phyloP scores from a whole-genome alignment of 2,888 invertebrate species.

The Netelia inedita region DNA sequence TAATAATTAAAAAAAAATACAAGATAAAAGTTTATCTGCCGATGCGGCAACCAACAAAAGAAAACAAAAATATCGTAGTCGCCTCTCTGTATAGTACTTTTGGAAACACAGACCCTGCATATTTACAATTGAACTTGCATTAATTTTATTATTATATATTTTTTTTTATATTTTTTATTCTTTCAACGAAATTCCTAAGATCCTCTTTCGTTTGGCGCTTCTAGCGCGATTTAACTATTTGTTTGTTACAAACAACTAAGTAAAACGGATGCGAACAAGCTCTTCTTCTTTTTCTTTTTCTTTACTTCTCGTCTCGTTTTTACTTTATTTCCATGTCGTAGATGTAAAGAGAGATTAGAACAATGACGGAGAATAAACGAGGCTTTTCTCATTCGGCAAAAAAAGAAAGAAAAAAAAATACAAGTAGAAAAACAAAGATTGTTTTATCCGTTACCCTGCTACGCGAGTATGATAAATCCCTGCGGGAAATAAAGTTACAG shows the following conservation, averaged over 20 bases:
- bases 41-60: constrained; percentile 42
- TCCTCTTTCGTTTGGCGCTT: background rate
- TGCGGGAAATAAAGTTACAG: constrained; percentile 11
- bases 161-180: background rate
- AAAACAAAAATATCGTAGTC: constrained; percentile 32
- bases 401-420: constrained; percentile 27
- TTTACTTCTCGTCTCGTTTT: background rate
- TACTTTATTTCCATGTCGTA: background rate
- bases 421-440: too few relatives aligned
- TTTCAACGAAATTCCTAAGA: constrained; percentile 40
- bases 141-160: constrained; percentile 26
- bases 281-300: background rate
- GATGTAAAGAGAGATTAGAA: constrained; percentile 4
- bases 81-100: constrained; percentile 50
- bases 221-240: constrained; percentile 29
- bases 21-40: constrained; percentile 43
- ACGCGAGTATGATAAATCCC: constrained; percentile 15
- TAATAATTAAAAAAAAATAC: constrained; percentile 37
- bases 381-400: constrained; percentile 42
- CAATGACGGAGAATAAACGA: constrained; percentile 19
- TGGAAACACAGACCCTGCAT: constrained; percentile 59
- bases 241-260: constrained; percentile 20
- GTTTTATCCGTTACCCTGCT: constrained; percentile 43
- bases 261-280: constrained; percentile 47
- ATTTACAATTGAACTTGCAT: constrained; percentile 70